A percentile compares a stretch with the other conserved stretches of the same genome.
These are phyloP conservation scores for Artibeus lituratus DNA, from an alignment of 2,797 vertebrate species.

Conservation along the genomic window DNA sequence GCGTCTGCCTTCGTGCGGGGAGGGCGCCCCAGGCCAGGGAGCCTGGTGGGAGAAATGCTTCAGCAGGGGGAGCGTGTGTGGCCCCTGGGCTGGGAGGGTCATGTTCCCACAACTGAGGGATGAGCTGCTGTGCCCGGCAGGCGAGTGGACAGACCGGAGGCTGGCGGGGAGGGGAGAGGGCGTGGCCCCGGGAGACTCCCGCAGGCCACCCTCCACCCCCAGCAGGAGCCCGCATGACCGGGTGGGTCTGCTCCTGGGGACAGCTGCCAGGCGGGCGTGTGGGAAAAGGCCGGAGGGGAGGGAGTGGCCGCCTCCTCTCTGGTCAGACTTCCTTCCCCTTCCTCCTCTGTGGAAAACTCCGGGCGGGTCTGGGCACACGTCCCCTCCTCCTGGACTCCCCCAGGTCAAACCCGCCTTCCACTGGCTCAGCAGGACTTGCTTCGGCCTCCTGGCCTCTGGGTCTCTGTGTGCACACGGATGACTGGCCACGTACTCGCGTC, in stretches of 20 bases:
- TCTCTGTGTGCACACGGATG: background rate
- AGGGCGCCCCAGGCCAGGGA: too few species aligned
- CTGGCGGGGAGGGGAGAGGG: background rate
- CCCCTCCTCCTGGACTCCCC: background rate
- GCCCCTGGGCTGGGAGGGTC: background rate
- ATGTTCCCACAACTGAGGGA: background rate
- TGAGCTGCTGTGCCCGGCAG: accelerated
- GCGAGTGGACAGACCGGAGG: background rate
- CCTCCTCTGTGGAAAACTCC: background rate
- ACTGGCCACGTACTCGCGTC: accelerated
- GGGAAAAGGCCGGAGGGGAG: accelerated
- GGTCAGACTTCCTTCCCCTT: background rate
- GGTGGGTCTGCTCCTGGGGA: accelerated
- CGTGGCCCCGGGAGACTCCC: background rate
- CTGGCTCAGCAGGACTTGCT: background rate
- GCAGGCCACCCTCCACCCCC: too few species aligned
- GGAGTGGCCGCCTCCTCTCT: accelerated
- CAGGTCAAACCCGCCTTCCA: background rate
- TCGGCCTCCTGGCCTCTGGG: accelerated
- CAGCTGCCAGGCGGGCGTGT: background rate
- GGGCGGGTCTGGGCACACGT: background rate
- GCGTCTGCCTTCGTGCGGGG: background rate
- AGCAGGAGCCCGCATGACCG: background rate
- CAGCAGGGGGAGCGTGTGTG: accelerated
- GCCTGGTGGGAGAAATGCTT: too few species aligned